Base-by-base conservation (phyloP, 2,888 invertebrate species). In the Amitus sp. region DNA sequence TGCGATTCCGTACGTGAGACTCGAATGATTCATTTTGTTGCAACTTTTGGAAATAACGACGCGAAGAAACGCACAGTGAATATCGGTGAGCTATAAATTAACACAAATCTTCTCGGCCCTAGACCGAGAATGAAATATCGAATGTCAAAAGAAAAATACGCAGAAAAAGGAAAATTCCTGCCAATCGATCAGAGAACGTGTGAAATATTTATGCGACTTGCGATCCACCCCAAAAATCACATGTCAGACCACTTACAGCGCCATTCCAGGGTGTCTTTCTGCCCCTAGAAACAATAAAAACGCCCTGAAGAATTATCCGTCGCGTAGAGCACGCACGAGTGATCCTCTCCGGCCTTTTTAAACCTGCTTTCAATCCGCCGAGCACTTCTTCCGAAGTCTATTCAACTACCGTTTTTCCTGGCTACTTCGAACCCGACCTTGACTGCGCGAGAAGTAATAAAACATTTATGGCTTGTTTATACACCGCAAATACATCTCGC, bases 381-480 rank as follows among this genome's bases (percentile, higher is more conserved):
- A n/a, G n/a, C n/a, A n/a, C 19, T 40, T 40, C 40, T 19, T 9
- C n/a, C 19, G 4, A 40, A 19, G 40, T n/a, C 19, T 18, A 40
- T 40, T 19, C 12, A n/a, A 19, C 40, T 40, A 40, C n/a, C 40
- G 2, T 10, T 7, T 9, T 2, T 40, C 18, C 18, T 40, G 40
- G 40, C 40, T 19, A 18, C 19, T 40, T 40, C 40, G 19, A 40
- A 15, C 40, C 40, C 10, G 17, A 37, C 37, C 12, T 17, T 40
- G 40, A 19, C 40, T 40, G 20, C 27, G 52, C 55, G 34, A 58
- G 67, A 64, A 65, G 66, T 69, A 72, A 73, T 75, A 74, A 75
- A 75, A 75, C 70, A 70, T 74, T 75, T 75, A 75, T 73, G 72
- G 72, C 74, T 75, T 74, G 73, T 75, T 74, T 75, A 74, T 73